Base-by-base conservation (phyloP, 2,888 invertebrate genomes). In the Peribatodes rhomboidaria region DNA sequence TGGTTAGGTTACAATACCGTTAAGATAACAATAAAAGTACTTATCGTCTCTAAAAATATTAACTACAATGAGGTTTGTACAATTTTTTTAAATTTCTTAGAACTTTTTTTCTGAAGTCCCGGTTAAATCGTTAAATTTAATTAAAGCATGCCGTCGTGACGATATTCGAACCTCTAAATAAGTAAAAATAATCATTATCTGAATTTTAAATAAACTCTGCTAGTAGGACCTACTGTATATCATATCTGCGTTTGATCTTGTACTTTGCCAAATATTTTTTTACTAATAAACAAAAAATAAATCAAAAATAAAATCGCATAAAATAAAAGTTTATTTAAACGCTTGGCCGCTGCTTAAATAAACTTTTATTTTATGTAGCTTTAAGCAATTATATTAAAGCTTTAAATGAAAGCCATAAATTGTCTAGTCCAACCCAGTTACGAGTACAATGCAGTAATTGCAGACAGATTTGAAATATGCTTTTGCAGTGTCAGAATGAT, bases 361-460 rank as follows among this genome's bases (percentile, higher is more conserved):
- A 42, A 42, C 18, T 10, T 42, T 20, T 42, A 37, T 18, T 20
- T 9, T 42, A 2, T 10, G 16, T 1, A 16, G 8, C 16, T 4
- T 14, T 41, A 41, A n/a, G n/a, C n/a, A n/a, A n/a, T n/a, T n/a
- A n/a, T n/a, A 9, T 9, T 22, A 53, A 52, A 53, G 22, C 37
- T 22, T 14, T 22, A 14, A 22, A n/a, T n/a, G n/a, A 39, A 18
- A 9, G 39, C 39, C 1, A 53, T 53, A 53, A 53, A 53, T 53
- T 27, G 53, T 53, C 39, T 39, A 22, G 53, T 53, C 39, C 53
- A 22, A 53, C 53, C 14, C 39, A 22, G 39, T 20, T 22, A 52
- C n/a, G n/a, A n/a, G n/a, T n/a, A n/a, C 52, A 52, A 35, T 52
- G 52, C 37, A 53, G 39, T 53, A 39, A 53, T 53, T 53, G 53